Evolutionary conservation across 2,113 vertebrate genomes (phyloP).

Genomic region (Struthidea cinerea): DNA sequence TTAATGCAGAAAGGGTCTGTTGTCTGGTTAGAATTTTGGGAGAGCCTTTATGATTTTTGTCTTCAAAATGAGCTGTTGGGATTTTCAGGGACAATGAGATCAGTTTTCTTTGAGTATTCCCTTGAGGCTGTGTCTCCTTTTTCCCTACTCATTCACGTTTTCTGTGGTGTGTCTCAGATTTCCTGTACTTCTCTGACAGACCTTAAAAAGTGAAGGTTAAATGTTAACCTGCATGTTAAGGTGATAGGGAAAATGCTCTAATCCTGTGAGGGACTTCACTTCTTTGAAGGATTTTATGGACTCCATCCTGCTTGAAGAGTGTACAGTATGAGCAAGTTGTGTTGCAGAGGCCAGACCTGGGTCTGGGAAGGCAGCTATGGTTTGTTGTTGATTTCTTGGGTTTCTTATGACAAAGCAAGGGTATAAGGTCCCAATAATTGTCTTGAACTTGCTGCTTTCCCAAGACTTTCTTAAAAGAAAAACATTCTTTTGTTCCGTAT

Average conservation of each 20-base stretch:
- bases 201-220: background rate
- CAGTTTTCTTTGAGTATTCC: background rate
- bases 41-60: background rate
- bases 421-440: background rate
- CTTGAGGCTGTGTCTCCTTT: background rate
- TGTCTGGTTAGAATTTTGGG: background rate
- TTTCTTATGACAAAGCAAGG: background rate
- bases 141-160: background rate
- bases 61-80: background rate
- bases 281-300: background rate
- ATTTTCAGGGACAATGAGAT: background rate
- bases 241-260: background rate
- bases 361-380: background rate
- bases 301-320: background rate
- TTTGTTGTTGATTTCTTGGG: background rate
- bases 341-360: background rate
- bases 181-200: background rate
- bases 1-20: background rate
- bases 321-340: background rate
- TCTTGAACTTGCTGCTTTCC: slow-evolving; percentile 13
- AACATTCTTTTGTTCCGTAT: background rate
- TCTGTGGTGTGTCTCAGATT: background rate
- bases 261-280: background rate
- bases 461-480: background rate
- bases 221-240: background rate